Evolutionary conservation across 2,113 vertebrate genomes (phyloP), one percentile per base, ranked within the genome.

Genomic region (Butorides virescens): DNA sequence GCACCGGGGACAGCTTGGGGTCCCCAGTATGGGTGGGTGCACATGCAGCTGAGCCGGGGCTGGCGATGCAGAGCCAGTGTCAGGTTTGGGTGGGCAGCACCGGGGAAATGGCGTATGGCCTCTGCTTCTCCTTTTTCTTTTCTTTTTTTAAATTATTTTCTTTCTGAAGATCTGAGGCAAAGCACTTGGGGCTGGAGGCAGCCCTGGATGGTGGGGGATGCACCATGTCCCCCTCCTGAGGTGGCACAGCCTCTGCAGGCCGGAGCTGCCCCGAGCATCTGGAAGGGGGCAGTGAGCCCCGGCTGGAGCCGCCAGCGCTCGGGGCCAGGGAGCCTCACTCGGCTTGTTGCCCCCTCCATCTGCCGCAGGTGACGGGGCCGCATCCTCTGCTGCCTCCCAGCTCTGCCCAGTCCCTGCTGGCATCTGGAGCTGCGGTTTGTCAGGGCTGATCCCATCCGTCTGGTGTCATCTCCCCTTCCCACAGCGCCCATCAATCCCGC

Each of bases 1-100:
- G 37, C 56, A 20, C 6, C 0, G 0, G n/a, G 59, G 13, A 21
- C 74, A 73, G 42, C 36, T 21, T 36, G 72, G 36, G 2, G 16
- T 91, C 52, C 66, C 39, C 1, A 1, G 8, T 11, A 9, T 1
- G 1, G 36, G 23, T 72, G 62, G 29, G 26, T 6, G 5, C 50
- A 7, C 47, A 21, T 34, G 23, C 47, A 49, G 23, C 3, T 0
- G 8, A 70, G 37, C 55, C 3, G 2, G 27, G 44, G 14, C 27
- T 0, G 1, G 27, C 0, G 1, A 17, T 8, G 58, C 25, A 13
- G 34, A 73, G 58, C 56, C n/a, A 62, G 65, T 0, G 0, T 36
- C 75, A 18, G 23, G 21, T 30, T 62, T 86, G 52, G 30, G 21
- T 0, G 0, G 44, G 42, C 62, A 74, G 50, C 23, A 20, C 42